These are phyloP conservation scores for Drosophila bipectinata DNA, from an alignment of 1,140 invertebrate genomes.

Conservation along the genomic window DNA sequence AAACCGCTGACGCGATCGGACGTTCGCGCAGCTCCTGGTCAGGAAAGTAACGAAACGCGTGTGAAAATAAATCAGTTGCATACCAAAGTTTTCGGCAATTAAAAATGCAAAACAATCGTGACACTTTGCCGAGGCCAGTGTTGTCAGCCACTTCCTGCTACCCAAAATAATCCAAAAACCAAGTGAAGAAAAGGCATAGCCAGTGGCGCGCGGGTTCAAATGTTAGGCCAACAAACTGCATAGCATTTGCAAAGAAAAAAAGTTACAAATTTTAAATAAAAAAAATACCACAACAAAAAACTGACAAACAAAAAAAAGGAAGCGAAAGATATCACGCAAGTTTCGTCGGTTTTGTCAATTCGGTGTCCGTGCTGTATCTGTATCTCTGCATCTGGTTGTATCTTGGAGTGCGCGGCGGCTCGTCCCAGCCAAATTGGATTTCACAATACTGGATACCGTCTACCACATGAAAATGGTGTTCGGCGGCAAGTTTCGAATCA, in stretches of 20 bases:
- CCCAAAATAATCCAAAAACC: constrained; percentile 15
- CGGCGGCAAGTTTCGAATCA: constrained; percentile 81
- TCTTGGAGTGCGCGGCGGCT: neutral
- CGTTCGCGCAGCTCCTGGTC: constrained; percentile 51
- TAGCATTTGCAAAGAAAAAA: constrained; percentile 53
- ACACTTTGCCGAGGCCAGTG: constrained; percentile 44
- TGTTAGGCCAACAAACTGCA: constrained; percentile 67
- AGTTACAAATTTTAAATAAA: neutral
- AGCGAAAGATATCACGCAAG: constrained; percentile 47
- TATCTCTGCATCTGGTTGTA: neutral
- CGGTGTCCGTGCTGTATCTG: constrained; percentile 1
- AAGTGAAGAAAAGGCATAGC: constrained; percentile 1
- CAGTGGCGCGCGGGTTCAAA: constrained; percentile 59
- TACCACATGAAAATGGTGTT: constrained; percentile 79
- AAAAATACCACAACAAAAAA: constrained; percentile 17
- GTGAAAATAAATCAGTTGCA: constrained; percentile 31
- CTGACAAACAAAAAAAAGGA: constrained; percentile 45
- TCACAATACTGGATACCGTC: constrained; percentile 76
- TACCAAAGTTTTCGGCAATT: constrained; percentile 53
- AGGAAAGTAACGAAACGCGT: constrained; percentile 30
- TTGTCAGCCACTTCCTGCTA: constrained; percentile 45
- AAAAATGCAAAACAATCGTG: constrained; percentile 69
- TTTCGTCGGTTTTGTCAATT: constrained; percentile 30
- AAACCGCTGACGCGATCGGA: constrained; percentile 73
- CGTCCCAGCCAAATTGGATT: constrained; percentile 69